Evolutionary conservation across 1,140 invertebrate genomes (phyloP).

Genomic region (Drosophila tristis): DNA sequence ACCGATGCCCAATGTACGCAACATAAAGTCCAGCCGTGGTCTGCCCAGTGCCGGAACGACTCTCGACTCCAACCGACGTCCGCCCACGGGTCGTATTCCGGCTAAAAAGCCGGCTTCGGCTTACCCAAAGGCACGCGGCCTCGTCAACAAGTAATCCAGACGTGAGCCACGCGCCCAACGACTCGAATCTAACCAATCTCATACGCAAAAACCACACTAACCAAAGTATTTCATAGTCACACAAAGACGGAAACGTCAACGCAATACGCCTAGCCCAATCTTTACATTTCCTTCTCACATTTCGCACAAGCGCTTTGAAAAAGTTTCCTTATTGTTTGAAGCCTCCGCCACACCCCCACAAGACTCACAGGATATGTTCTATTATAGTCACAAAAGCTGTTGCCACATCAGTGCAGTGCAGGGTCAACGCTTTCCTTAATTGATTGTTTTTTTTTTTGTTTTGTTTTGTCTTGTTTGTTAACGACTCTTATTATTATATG

Average conservation of each 20-base stretch:
- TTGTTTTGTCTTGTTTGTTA: conserved; percentile 38
- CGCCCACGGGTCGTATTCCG: conserved; percentile 67
- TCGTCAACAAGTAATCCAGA: conserved; percentile 78
- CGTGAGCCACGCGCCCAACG: conserved; percentile 1
- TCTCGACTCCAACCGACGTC: conserved; percentile 73
- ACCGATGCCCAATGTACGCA: conserved; percentile 38
- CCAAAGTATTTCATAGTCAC: conserved; percentile 77
- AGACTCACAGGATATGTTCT: conserved; percentile 11
- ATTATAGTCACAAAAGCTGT: conserved; percentile 5
- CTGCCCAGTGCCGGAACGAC: conserved; percentile 64
- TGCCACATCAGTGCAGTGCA: not conserved
- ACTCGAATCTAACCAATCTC: conserved; percentile 36
- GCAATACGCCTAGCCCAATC: conserved; percentile 61
- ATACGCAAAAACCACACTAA: conserved; percentile 60
- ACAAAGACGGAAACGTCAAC: conserved; percentile 4
- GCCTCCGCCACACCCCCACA: not conserved
- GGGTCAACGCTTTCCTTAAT: conserved; percentile 19
- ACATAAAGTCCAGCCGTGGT: conserved; percentile 68
- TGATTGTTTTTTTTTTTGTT: conserved; percentile 31
- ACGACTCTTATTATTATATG: conserved; percentile 52
- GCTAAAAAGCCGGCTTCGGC: conserved; percentile 81
- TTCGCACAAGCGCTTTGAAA: conserved; percentile 49
- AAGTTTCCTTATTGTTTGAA: conserved; percentile 50
- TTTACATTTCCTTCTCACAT: conserved; percentile 55
- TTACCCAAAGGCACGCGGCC: conserved; percentile 82